Base-by-base conservation (phyloP, 2,113 vertebrate genomes). In the Chauna torquata region DNA sequence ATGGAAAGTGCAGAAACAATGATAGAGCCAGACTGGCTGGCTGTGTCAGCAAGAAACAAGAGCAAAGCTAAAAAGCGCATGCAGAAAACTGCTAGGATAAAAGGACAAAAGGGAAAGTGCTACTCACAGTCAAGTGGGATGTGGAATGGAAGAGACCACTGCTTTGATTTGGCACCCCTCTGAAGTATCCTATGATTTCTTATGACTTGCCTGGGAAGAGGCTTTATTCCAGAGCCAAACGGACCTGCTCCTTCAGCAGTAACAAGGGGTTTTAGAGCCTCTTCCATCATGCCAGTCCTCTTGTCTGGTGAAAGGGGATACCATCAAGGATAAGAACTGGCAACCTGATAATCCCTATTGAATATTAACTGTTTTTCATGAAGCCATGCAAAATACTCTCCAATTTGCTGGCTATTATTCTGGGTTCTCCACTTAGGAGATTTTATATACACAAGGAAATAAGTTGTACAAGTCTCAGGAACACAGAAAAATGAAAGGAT, bases 1-100 rank as follows among this genome's bases (percentile, higher is more conserved):
- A 92, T 10, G 49, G 57, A 65, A 93, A 92, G 74, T 36, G 82
- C 92, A 91, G 91, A 95, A 95, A 92, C 81, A 88, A 88, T 69
- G 79, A 83, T 10, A 42, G 86, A 95, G 74, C 32, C 91, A 91
- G 57, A 91, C 57, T 15, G 66, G 18, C 90, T 75, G 80, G 18
- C 90, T 75, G 80, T 57, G 83, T 90, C 86, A 97, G 91, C 86
- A 87, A 90, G 83, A 93, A 88, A 81, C 2, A 4, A 64, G 55
- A 86, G 44, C 59, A 9, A 50, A 71, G 72, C 30, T 58, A 86
- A 42, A 42, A 80, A 86, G 32, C 45, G 62, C 34, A 68, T n/a
- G 47, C 38, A 86, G 70, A 87, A 64, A 91, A 75, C 32, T 47
- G 32, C 36, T 57, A 28, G 57, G 75, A 80, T 71, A 76, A 87